These are phyloP conservation scores for Peromyscus melanophrys DNA, from an alignment of 2,797 vertebrate species.

Conservation along the genomic window DNA sequence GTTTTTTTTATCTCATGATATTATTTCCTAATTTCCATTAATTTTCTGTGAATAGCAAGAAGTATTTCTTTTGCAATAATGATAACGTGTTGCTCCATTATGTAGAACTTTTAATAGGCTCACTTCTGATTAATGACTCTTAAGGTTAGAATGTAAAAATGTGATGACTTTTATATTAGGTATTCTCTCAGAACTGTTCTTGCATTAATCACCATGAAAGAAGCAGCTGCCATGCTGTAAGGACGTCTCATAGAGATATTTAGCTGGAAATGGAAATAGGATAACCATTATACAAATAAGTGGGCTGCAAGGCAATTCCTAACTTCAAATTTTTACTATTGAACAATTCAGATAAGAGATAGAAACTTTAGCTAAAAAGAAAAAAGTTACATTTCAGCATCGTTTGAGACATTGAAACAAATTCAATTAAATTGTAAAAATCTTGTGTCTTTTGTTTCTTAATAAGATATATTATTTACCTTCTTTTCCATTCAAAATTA, in stretches of 20 bases:
- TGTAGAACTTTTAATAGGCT: neutral
- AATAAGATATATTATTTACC: neutral
- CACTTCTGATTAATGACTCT: neutral
- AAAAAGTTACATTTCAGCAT: neutral
- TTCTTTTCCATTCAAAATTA: constrained; percentile 49
- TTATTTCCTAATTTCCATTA: neutral
- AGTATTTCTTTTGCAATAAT: neutral
- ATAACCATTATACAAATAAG: neutral
- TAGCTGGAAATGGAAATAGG: neutral
- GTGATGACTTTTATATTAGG: neutral
- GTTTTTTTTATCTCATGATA: neutral
- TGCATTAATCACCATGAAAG: neutral
- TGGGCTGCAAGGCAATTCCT: neutral
- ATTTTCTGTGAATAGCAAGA: neutral
- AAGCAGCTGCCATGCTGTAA: constrained; percentile 16
- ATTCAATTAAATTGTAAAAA: constrained; percentile 13
- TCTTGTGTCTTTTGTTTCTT: constrained; percentile 4
- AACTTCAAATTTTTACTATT: neutral
- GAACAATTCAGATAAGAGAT: neutral
- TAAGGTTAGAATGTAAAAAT: constrained; percentile 26
- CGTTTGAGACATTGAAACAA: neutral
- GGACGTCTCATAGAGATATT: neutral
- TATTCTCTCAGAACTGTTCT: neutral
- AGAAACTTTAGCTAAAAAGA: neutral
- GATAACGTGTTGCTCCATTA: neutral